phyloP scores from a whole-genome alignment of 1,140 invertebrate genomes.

The Zelostemma sp. region DNA sequence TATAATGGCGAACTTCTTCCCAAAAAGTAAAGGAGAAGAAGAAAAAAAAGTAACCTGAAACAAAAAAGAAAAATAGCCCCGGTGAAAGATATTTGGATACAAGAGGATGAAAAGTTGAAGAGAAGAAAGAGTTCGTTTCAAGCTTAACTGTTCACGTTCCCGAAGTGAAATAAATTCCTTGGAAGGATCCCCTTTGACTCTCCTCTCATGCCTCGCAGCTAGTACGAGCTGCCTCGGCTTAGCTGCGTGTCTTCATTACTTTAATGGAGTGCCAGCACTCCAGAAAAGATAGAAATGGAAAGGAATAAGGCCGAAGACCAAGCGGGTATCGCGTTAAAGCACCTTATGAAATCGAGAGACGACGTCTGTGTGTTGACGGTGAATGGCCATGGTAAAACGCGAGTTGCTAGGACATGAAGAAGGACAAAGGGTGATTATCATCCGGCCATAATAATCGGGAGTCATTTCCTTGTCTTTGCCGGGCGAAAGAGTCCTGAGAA shows the following conservation, averaged over 20 bases:
- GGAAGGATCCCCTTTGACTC: conserved; percentile 60
- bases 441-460: conserved; percentile 46
- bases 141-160: conserved; percentile 58
- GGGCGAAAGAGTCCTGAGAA: conserved; percentile 40
- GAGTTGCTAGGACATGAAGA: conserved; percentile 9
- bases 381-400: conserved; percentile 15
- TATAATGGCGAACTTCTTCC: neutral
- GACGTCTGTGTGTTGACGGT: conserved; percentile 8
- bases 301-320: conserved; percentile 23
- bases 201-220: conserved; percentile 33
- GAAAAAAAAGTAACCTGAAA: neutral
- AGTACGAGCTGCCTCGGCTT: conserved; percentile 31
- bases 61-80: conserved; percentile 26
- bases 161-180: conserved; percentile 63
- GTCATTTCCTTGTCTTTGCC: conserved; percentile 47
- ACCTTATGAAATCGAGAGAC: conserved; percentile 32
- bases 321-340: conserved; percentile 30
- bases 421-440: conserved; percentile 37
- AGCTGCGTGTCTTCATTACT: conserved; percentile 66
- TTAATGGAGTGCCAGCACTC: conserved; percentile 64
- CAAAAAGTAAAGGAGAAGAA: neutral
- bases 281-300: conserved; percentile 37
- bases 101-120: conserved; percentile 34
- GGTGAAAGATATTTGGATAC: conserved; percentile 33
- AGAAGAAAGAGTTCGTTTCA: conserved; percentile 57